Base-by-base conservation (phyloP, 2,888 invertebrate genomes). In the Cephus pygmeus region DNA sequence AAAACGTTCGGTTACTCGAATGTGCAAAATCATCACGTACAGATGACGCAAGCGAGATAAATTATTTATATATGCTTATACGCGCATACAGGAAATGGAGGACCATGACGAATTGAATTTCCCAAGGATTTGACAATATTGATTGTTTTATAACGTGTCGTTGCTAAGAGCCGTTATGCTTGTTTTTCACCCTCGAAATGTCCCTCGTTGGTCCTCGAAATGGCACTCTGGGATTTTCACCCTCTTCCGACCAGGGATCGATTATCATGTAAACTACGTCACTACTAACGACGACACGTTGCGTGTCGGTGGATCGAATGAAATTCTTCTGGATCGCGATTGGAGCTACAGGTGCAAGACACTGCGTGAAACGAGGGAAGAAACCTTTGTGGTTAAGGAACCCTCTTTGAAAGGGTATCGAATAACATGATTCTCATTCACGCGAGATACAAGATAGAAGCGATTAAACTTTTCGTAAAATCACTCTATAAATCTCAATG, bases 211-310 rank as follows among this genome's bases (percentile, higher is more conserved):
- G 12, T 33, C 73, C 34, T 34, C 15, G n/a, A 12, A 73, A 40
- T 15, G 40, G 40, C 40, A 23, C 23, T 56, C 23, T 9, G 23
- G 40, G 1, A 73, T 23, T 34, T 73, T 34, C 35, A 73, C 12
- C 35, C 74, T 34, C 74, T n/a, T 73, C 9, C 34, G 74, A 33
- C 11, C 23, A n/a, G 3, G 30, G 11, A n/a, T 33, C 36, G 74
- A 73, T 73, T 73, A n/a, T 34, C 34, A 73, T 34, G 74, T 73
- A 73, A 73, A 73, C 35, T 23, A 35, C 34, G 73, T 73, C 73
- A 34, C 23, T 73, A 12, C 34, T 33, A 30, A 11, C 23, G 12
- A 23, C 34, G 74, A 34, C 34, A 30, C 34, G 74, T 34, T 11
- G 36, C 74, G 74, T 11, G 74, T 34, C 35, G 74, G 23, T n/a